phyloP scores from a whole-genome alignment of 1,140 invertebrate genomes.

The Drosophila jambulina region DNA sequence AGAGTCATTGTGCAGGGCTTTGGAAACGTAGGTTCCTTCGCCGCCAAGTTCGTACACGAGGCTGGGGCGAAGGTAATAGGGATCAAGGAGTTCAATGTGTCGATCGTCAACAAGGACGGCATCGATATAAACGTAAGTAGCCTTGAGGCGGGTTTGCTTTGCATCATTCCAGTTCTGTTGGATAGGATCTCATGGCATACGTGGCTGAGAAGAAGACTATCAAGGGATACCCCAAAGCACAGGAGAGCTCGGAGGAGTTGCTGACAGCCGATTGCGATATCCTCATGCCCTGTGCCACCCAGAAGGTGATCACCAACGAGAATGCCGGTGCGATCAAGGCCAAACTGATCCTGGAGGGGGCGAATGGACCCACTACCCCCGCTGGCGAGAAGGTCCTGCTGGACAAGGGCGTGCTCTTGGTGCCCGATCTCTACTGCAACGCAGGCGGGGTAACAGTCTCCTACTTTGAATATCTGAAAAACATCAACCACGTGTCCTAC shows the following conservation, averaged over 20 bases:
- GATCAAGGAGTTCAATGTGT: constrained; percentile 90
- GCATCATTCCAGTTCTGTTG: not conserved
- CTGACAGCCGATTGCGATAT: constrained; percentile 94
- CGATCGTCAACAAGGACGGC: constrained; percentile 91
- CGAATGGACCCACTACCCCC: constrained; percentile 95
- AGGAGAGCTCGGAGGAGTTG: constrained; percentile 87
- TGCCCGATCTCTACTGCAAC: constrained; percentile 94
- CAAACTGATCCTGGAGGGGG: constrained; percentile 91
- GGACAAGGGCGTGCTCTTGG: constrained; percentile 91
- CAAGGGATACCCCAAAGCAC: constrained; percentile 91
- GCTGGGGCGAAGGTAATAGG: constrained; percentile 93
- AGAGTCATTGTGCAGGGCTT: constrained; percentile 96
- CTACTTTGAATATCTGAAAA: constrained; percentile 97
- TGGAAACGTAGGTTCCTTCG: constrained; percentile 94
- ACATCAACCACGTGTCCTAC: constrained; percentile 95
- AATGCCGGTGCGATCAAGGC: constrained; percentile 93
- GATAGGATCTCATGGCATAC: constrained; percentile 59
- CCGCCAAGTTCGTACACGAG: constrained; percentile 90
- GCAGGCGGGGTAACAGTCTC: constrained; percentile 96
- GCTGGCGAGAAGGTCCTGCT: constrained; percentile 91
- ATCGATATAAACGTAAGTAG: constrained; percentile 90
- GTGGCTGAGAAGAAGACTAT: constrained; percentile 88
- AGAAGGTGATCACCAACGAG: constrained; percentile 91
- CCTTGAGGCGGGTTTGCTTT: too few relatives aligned
- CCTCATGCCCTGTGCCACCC: constrained; percentile 93